Evolutionary conservation across 2,113 vertebrate genomes (phyloP).

Genomic region (Embiotoca jacksoni): DNA sequence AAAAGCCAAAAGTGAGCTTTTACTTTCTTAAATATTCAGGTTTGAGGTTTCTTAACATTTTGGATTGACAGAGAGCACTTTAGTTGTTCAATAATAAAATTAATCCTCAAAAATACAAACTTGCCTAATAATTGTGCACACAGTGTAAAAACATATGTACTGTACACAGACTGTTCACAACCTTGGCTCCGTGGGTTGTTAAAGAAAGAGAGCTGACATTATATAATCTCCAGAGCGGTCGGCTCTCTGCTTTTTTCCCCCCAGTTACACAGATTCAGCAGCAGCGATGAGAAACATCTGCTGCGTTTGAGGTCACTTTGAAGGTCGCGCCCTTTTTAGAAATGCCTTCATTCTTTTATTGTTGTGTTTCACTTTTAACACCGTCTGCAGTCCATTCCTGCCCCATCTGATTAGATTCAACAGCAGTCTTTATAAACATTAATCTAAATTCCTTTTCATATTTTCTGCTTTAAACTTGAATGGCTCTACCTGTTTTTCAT

Average conservation of each 20-base stretch:
- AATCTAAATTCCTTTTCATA: too few species aligned
- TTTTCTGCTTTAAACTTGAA: too few species aligned
- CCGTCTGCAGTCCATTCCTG: too few species aligned
- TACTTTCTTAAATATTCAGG: too few species aligned
- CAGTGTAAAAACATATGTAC: constrained; percentile 11
- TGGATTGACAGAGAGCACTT: too few species aligned
- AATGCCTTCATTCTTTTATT: not conserved
- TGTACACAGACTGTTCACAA: not conserved
- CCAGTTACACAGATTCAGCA: constrained; percentile 18
- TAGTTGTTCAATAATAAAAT: too few species aligned
- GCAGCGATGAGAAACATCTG: constrained; percentile 54
- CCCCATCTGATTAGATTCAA: too few species aligned
- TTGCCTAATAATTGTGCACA: not conserved
- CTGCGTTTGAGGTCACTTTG: not conserved
- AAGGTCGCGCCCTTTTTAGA: constrained; percentile 25
- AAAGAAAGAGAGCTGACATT: constrained; percentile 8
- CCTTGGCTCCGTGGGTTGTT: not conserved
- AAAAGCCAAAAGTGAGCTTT: too few species aligned
- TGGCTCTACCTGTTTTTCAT: too few species aligned
- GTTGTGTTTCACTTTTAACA: not conserved
- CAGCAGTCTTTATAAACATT: too few species aligned
- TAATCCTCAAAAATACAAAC: not conserved
- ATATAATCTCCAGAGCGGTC: constrained; percentile 35
- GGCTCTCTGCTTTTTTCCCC: not conserved
- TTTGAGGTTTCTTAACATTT: too few species aligned